Conservation (phyloP, 2,888 invertebrate species). For the Argyra leucocephala region DNA sequence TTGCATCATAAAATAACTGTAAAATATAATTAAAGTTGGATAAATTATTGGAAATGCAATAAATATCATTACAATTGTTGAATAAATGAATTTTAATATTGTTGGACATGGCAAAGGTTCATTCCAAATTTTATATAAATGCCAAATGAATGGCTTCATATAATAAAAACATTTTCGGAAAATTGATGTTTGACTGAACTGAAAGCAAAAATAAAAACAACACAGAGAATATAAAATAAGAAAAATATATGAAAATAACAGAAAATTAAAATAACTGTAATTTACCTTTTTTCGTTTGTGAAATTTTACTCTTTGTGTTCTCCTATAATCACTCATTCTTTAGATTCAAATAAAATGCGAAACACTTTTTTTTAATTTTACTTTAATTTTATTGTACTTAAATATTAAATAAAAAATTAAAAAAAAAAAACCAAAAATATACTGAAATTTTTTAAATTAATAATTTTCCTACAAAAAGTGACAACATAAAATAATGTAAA, state of each 20-base stretch:
- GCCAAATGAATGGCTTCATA: neutral
- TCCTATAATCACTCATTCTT: neutral
- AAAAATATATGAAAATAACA: too few species aligned
- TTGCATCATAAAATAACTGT: neutral
- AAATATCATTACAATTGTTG: neutral
- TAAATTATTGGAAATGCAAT: neutral
- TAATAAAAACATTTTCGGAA: neutral
- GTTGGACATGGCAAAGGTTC: neutral
- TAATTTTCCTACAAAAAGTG: too few species aligned
- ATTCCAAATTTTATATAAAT: neutral
- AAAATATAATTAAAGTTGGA: neutral
- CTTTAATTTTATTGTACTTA: too few species aligned
- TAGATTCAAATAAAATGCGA: too few species aligned
- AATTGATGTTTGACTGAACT: neutral
- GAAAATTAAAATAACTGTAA: too few species aligned
- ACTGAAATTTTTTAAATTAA: too few species aligned
- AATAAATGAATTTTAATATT: neutral
- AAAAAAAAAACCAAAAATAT: too few species aligned
- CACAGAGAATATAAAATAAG: too few species aligned
- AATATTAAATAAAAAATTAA: too few species aligned
- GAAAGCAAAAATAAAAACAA: neutral
- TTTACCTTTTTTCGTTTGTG: neutral
- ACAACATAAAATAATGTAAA: too few species aligned
- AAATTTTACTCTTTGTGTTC: neutral
- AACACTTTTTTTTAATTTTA: too few species aligned